Evolutionary conservation across 2,113 vertebrate genomes (phyloP).

Genomic region (Chelonoidis abingdonii): DNA sequence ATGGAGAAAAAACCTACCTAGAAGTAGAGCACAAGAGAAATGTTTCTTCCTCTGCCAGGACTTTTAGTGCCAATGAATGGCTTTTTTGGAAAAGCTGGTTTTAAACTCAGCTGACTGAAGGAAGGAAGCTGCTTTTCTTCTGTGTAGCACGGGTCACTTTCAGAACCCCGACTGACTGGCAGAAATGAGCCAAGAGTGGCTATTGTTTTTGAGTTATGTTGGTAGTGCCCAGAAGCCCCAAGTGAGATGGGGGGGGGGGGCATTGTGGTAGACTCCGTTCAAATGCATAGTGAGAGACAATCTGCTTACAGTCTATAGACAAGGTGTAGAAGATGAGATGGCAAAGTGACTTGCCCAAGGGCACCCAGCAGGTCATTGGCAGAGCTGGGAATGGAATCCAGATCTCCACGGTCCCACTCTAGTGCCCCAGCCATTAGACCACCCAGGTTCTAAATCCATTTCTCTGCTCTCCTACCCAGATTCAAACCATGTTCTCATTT

Average conservation of each 20-base stretch:
- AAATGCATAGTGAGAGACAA: neutral
- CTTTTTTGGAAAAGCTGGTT: neutral
- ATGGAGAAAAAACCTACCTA: neutral
- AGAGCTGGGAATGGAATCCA: too few relatives aligned
- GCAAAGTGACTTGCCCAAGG: too few relatives aligned
- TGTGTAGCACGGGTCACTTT: fast-evolving
- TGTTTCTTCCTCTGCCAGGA: neutral
- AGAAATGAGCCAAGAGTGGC: neutral
- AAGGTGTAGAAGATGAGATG: too few relatives aligned
- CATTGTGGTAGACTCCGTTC: neutral
- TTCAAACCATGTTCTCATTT: neutral
- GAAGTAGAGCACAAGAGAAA: neutral
- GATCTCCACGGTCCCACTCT: neutral
- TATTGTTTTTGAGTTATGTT: neutral
- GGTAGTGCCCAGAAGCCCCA: neutral
- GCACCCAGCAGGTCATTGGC: too few relatives aligned
- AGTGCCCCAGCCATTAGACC: neutral
- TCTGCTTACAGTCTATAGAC: neutral
- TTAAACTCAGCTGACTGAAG: neutral
- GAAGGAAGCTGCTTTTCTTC: neutral
- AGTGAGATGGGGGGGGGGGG: neutral
- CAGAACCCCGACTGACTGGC: fast-evolving
- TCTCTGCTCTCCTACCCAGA: neutral
- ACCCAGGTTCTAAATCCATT: neutral
- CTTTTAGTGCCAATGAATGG: neutral